Percentiles rank a stretch among this genome's conserved stretches.
Conservation (phyloP, 2,797 vertebrate species). For the Hypotaenidia okinawae region DNA sequence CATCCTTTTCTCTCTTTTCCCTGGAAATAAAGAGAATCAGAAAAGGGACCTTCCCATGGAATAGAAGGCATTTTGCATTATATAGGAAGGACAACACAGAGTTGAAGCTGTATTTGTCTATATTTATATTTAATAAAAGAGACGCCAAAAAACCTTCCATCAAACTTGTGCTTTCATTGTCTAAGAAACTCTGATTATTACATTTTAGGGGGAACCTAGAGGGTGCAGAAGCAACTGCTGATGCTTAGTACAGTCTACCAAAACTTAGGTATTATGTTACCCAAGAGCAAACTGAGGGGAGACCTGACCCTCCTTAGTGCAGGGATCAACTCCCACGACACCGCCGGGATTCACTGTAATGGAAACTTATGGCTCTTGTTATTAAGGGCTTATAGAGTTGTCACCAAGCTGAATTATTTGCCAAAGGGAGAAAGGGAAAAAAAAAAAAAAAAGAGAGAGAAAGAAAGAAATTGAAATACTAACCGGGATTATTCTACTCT, state of each 20-base stretch:
- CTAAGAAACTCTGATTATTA: background rate
- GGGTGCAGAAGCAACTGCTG: background rate
- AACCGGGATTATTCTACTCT: background rate
- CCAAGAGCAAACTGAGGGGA: background rate
- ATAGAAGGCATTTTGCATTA: background rate
- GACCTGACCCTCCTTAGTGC: background rate
- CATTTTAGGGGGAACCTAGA: background rate
- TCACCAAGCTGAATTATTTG: slow-evolving; percentile 1
- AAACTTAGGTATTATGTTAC: background rate
- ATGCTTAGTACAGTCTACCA: background rate
- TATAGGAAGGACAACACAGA: background rate
- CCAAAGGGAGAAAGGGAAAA: background rate
- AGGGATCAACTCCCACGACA: background rate
- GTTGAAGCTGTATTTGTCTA: background rate
- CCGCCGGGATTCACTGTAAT: background rate
- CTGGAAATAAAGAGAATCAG: background rate
- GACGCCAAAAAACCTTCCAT: background rate
- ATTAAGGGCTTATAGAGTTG: background rate
- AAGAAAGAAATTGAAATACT: background rate
- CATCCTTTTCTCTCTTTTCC: background rate
- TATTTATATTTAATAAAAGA: background rate
- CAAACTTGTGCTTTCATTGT: background rate
- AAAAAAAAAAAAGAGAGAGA: background rate
- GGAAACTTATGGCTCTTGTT: background rate
- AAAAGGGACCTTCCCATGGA: background rate